Conservation (phyloP, 2,797 vertebrate genomes). For the Myotis daubentonii region DNA sequence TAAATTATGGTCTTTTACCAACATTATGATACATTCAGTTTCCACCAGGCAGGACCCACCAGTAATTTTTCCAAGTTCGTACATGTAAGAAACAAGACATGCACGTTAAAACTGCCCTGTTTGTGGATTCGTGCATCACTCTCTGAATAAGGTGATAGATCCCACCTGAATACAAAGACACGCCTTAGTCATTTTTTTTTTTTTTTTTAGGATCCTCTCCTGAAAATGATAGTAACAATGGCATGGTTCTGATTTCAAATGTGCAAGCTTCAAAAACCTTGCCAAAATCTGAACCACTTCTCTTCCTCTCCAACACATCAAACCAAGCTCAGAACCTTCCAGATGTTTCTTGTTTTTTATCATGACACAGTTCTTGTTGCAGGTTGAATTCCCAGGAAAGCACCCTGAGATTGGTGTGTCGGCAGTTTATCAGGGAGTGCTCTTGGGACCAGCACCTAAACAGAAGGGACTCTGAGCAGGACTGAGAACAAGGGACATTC, state of each 20-base stretch:
- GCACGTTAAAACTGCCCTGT: background rate
- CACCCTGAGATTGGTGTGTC: background rate
- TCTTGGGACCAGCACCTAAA: background rate
- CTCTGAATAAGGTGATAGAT: background rate
- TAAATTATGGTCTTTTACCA: background rate
- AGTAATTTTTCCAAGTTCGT: background rate
- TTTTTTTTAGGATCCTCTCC: background rate
- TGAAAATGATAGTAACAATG: slow-evolving; percentile 5
- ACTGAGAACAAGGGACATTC: background rate
- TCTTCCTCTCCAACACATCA: slow-evolving; percentile 18
- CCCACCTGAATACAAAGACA: slow-evolving; percentile 24
- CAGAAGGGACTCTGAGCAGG: background rate
- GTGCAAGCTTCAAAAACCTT: background rate
- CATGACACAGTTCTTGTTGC: background rate
- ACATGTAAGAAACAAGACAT: background rate
- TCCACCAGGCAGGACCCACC: background rate
- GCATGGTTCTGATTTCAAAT: background rate
- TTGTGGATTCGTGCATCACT: background rate
- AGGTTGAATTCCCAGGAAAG: background rate
- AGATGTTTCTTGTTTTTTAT: background rate
- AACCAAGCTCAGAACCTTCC: slow-evolving; percentile 27
- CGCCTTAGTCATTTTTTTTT: background rate
- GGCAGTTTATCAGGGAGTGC: background rate
- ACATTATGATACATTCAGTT: background rate
- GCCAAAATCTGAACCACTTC: background rate